Base-by-base conservation (phyloP, 2,888 invertebrate species). In the Lissocephala sabroskyi region DNA sequence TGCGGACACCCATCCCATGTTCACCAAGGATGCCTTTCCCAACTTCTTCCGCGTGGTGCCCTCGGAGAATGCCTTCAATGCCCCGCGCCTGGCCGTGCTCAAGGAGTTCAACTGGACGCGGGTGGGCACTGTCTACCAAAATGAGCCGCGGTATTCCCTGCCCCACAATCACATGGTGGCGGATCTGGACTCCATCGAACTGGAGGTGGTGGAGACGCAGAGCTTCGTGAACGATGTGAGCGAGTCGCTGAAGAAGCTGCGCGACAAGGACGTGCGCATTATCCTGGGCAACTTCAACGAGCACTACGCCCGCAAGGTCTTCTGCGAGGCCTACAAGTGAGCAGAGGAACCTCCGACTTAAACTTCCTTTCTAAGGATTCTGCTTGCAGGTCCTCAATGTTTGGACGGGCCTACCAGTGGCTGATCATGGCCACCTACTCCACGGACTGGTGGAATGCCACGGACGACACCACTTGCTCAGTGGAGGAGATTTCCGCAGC, bases 1-100 rank as follows among this genome's bases (percentile, higher is more conserved):
- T 85, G 97, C 97, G 3, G 98, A 98, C 84, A 98, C 97, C 3
- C 97, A 98, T 85, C 98, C 98, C 1, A 96, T 97, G 93, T 96
- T 97, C 85, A 95, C 95, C 4, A 92, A 91, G 79, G 92, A 94
- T 77, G 94, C 94, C 64, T 98, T 96, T 84, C 97, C 97, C 6
- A 96, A 97, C 85, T 97, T 98, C 87, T 98, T 96, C 86, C 91
- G 98, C 41, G 95, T 97, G 56, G 97, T 97, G 14, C 98, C 98
- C 0, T 96, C 96, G 45, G 97, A 98, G 84, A 96, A 95, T 81
- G 97, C 97, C 41, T 97, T 97, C 86, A 98, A 98, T 85, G 90
- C 93, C 14, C 97, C 98, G 0, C 88, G 97, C 19, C 89, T 98
- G 45, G 90, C 94, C 3, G 87, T 99, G 26, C 87, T 99, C 60